Evolutionary conservation across 2,888 invertebrate species (phyloP), one percentile per base, ranked within the genome.

Genomic region (Limnephilus rhombicus): DNA sequence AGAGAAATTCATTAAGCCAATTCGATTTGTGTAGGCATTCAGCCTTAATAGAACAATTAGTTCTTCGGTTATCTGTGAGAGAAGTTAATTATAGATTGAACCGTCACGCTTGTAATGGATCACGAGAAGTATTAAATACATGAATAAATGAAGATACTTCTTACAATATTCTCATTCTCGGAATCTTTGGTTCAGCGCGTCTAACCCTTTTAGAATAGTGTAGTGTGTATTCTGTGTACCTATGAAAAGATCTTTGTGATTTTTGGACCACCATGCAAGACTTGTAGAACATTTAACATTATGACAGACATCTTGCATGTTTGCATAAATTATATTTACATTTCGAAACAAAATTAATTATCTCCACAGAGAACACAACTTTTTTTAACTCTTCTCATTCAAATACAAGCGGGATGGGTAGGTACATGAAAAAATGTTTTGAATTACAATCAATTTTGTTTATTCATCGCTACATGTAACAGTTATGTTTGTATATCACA

Each of bases 1-100:
- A 89, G 88, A 45, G 85, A 89, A 90, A 91, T 89, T 86, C 91
- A 91, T 91, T 91, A 85, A 87, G 85, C 24, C 89, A 93, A 93
- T 92, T 92, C 92, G 85, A 92, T 93, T 92, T 90, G 90, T 80
- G 88, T 81, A 82, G 89, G 93, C 89, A 91, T 92, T 93, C 81
- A 91, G 45, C 53, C 92, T 68, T 90, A 90, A 92, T 90, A 92
- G 89, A 90, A 91, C 93, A 93, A 93, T 93, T 93, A 93, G 89
- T 92, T 49, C 85, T 80, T 81, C 85, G 85, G 89, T 92, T 92
- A 93, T 90, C 91, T 68, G 85, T 37, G 68, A 92, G 87, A 41
- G 85, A 91, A 91, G 89, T 91, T 89, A 89, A 93, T 91, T 90
- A 93, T 31, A 34, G 31, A 82, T 24, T 31, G 53, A 91, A 88